Conservation (phyloP, 2,797 vertebrate genomes). For the Hippopotamyrus pictus region DNA sequence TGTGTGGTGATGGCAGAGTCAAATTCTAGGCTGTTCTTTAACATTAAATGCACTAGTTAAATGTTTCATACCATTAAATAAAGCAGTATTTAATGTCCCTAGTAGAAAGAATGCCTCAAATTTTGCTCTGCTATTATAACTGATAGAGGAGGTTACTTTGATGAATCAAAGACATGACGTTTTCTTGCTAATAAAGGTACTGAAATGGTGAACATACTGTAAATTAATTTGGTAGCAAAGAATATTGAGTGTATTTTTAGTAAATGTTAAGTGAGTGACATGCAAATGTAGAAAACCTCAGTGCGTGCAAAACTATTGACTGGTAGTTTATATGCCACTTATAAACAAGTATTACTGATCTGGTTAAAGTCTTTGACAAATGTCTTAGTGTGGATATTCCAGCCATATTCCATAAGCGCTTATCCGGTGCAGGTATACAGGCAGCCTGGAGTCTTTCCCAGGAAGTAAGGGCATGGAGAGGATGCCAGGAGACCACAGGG, state of each 20-base stretch:
- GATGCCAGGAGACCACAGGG: not conserved
- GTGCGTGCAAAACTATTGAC: not conserved
- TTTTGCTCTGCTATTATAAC: not conserved
- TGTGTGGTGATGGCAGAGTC: not conserved
- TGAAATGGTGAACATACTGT: not conserved
- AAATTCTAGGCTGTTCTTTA: not conserved
- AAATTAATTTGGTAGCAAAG: not conserved
- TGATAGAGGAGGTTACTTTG: not conserved
- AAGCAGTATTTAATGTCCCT: not conserved
- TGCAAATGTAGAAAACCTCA: not conserved
- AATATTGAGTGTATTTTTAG: not conserved
- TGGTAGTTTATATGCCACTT: not conserved
- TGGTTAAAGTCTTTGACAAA: not conserved
- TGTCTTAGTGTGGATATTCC: not conserved
- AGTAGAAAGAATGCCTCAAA: not conserved
- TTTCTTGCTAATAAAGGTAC: not conserved
- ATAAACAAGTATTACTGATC: not conserved
- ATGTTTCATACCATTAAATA: not conserved
- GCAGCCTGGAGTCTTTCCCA: not conserved
- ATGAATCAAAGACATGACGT: not conserved
- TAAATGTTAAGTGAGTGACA: not conserved
- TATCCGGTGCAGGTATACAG: not conserved
- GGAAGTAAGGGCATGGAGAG: not conserved
- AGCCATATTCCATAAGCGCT: not conserved
- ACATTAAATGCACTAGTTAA: not conserved